These are phyloP conservation scores for Erpornis zantholeuca DNA, from an alignment of 2,113 vertebrate genomes.

Conservation along the genomic window DNA sequence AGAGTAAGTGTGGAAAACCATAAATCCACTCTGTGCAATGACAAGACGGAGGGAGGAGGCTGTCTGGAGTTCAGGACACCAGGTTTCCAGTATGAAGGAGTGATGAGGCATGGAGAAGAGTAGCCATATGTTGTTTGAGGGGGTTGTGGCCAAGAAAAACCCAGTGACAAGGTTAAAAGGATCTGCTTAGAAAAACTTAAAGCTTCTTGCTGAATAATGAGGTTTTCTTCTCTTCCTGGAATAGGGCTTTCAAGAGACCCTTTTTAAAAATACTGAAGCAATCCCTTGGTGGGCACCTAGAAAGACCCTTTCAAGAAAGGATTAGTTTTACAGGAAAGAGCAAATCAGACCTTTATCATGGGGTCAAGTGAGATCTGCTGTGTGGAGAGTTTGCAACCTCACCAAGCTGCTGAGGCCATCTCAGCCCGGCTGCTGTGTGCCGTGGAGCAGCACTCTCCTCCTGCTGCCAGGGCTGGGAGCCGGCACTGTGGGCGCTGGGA, in stretches of 20 bases:
- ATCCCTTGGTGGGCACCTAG: rapidly evolving
- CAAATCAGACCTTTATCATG: neutral
- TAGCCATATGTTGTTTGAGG: neutral
- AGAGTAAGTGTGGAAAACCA: neutral
- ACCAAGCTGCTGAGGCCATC: rapidly evolving
- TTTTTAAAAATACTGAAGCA: neutral
- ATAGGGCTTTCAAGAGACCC: neutral
- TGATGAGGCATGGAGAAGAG: neutral
- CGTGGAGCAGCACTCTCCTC: rapidly evolving
- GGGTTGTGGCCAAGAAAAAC: neutral
- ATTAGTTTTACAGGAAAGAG: neutral
- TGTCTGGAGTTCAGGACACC: neutral
- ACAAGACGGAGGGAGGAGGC: neutral
- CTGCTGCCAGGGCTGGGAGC: neutral
- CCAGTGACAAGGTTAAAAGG: neutral
- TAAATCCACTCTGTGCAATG: neutral
- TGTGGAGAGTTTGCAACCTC: neutral
- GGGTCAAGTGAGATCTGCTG: neutral
- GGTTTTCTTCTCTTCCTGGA: neutral
- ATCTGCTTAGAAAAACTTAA: neutral
- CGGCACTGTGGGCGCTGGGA: rapidly evolving
- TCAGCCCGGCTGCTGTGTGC: rapidly evolving
- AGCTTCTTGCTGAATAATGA: neutral
- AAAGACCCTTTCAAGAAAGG: neutral
- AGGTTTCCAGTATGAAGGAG: neutral